Percentiles rank a stretch among this genome's conserved stretches.
phyloP scores from a whole-genome alignment of 2,797 vertebrate species.

The Tokudaia tokunoshimensis region DNA sequence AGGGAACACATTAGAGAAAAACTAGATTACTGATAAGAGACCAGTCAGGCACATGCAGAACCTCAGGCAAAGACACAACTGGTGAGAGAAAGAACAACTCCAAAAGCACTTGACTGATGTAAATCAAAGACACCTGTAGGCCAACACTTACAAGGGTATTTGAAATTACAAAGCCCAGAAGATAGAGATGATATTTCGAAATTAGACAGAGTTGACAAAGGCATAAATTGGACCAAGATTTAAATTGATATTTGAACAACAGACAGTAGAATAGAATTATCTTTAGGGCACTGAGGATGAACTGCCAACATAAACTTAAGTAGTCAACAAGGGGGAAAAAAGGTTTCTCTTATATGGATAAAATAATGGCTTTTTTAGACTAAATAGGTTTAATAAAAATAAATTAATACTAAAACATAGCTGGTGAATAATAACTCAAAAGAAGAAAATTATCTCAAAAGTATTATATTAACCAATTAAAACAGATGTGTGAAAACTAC shows the following conservation, averaged over 20 bases:
- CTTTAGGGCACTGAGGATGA: background rate
- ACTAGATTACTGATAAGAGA: background rate
- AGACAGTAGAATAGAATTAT: background rate
- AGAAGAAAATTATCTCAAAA: background rate
- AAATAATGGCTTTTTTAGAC: background rate
- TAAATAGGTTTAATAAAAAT: constrained; percentile 21
- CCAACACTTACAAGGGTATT: background rate
- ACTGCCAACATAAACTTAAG: background rate
- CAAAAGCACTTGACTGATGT: background rate
- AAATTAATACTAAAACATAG: background rate
- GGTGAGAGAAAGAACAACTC: background rate
- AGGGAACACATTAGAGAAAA: background rate
- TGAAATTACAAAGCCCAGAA: background rate
- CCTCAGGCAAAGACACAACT: background rate
- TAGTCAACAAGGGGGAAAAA: background rate
- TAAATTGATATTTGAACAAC: constrained; percentile 18
- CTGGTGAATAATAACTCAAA: background rate
- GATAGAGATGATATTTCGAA: constrained; percentile 12
- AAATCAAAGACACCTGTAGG: background rate
- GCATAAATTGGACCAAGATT: background rate
- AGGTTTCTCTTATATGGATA: background rate
- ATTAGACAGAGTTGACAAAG: background rate
- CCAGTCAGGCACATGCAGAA: background rate
- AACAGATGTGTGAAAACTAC: background rate
- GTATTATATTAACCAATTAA: background rate